Evolutionary conservation across 2,888 invertebrate species (phyloP).

Genomic region (Drosophila siamana): DNA sequence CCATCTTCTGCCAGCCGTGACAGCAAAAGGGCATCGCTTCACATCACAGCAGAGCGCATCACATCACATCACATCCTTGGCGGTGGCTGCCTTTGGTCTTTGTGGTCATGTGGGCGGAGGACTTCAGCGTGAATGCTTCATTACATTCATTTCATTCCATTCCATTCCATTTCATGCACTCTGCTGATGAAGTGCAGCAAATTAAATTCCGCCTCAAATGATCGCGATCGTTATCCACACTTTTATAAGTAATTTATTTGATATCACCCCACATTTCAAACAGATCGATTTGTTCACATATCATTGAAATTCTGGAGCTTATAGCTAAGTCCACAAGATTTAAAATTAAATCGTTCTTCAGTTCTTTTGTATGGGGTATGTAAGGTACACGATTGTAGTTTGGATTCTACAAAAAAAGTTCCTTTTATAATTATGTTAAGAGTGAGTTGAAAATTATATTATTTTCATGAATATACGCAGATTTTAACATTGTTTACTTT

Average conservation of each 20-base stretch:
- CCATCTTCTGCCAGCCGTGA: neutral
- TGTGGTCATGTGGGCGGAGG: neutral
- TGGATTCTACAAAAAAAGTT: too few species aligned
- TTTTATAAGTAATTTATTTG: neutral
- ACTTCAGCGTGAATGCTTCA: conserved; percentile 47
- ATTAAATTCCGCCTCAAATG: conserved; percentile 19
- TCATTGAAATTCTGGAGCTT: too few species aligned
- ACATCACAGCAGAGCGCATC: conserved; percentile 10
- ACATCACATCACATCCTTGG: conserved; percentile 49
- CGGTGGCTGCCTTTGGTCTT: conserved; percentile 47
- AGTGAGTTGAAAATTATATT: too few species aligned
- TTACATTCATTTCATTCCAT: conserved; percentile 43
- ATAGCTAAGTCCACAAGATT: too few species aligned
- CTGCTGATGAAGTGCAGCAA: conserved; percentile 32
- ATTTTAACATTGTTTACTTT: too few species aligned
- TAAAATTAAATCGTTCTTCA: too few species aligned
- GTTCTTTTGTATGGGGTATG: too few species aligned
- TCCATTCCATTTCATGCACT: neutral
- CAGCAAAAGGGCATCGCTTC: conserved; percentile 1
- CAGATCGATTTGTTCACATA: neutral
- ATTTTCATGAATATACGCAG: too few species aligned
- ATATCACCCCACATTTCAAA: neutral
- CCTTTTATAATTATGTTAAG: too few species aligned
- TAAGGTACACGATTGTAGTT: too few species aligned
- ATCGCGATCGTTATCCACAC: neutral